phyloP scores from a whole-genome alignment of 1,140 invertebrate species.

The Bombus waltoni region DNA sequence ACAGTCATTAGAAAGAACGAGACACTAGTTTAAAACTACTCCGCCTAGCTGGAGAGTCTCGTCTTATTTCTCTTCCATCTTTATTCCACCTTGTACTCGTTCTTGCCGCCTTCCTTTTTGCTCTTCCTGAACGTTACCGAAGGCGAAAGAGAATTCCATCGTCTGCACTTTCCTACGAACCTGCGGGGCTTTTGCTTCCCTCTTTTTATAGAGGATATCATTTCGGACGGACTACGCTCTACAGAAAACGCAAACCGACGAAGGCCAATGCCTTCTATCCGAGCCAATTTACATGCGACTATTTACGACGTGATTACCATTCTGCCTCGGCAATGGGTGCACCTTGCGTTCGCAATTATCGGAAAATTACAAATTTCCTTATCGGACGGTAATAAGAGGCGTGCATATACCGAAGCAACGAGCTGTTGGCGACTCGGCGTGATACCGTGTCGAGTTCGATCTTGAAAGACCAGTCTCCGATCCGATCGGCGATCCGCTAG shows the following conservation, averaged over 20 bases:
- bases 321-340: background rate
- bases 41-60: constrained; percentile 17
- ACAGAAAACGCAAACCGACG: no score
- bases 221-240: background rate
- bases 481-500: constrained; percentile 18
- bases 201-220: background rate
- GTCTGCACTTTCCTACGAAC: constrained; percentile 14
- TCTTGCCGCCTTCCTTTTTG: background rate
- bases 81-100: background rate
- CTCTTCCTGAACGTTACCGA: constrained; percentile 27
- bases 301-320: constrained; percentile 32
- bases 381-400: background rate
- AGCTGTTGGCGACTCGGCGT: background rate
- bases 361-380: constrained; percentile 47
- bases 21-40: constrained; percentile 59
- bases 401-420: background rate
- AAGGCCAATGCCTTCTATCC: constrained; percentile 37
- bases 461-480: constrained; percentile 6
- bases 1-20: constrained; percentile 67
- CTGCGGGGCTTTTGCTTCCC: constrained; percentile 6
- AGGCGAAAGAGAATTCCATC: constrained; percentile 19
- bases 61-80: background rate
- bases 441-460: background rate
- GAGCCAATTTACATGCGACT: constrained; percentile 19
- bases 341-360: constrained; percentile 18